Percentiles rank a stretch among this genome's conserved stretches.
Conservation (phyloP, 2,888 invertebrate genomes). For the Aphodius granarius region DNA sequence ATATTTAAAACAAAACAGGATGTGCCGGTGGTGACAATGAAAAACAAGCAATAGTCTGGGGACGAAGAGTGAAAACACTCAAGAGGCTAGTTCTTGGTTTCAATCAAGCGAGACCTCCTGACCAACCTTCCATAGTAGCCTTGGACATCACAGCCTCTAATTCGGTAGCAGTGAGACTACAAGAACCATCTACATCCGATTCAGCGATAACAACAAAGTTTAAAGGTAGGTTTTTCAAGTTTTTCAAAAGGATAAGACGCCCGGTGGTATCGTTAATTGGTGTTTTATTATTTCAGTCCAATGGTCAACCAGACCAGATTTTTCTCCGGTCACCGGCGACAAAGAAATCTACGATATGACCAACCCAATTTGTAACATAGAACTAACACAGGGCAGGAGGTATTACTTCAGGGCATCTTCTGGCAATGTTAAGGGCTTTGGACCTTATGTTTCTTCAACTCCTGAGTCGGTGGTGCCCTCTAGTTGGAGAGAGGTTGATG, state of each 20-base stretch:
- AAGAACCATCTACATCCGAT: conserved; percentile 70
- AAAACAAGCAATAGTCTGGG: conserved; percentile 87
- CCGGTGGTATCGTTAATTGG: neutral
- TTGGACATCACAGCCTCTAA: conserved; percentile 77
- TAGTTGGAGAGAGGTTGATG: conserved; percentile 89
- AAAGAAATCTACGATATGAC: conserved; percentile 73
- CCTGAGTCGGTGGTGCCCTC: conserved; percentile 89
- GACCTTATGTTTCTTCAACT: conserved; percentile 72
- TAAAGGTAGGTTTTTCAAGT: conserved; percentile 65
- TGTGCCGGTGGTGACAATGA: conserved; percentile 76
- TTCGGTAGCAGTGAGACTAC: conserved; percentile 66
- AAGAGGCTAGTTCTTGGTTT: conserved; percentile 81
- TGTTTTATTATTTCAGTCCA: conserved; percentile 67
- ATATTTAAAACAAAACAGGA: conserved; percentile 47
- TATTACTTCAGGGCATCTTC: conserved; percentile 92
- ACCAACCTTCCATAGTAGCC: conserved; percentile 77
- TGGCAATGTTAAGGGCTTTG: conserved; percentile 92
- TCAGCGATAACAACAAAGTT: conserved; percentile 87
- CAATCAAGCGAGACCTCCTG: conserved; percentile 83
- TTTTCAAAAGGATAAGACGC: too few relatives aligned
- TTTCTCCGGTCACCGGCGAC: conserved; percentile 78
- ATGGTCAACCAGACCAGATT: conserved; percentile 89
- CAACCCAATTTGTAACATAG: conserved; percentile 63
- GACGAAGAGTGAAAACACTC: conserved; percentile 76
- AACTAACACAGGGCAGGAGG: conserved; percentile 79